Base-by-base conservation (phyloP, 2,797 vertebrate species). In the Semotilus atromaculatus region DNA sequence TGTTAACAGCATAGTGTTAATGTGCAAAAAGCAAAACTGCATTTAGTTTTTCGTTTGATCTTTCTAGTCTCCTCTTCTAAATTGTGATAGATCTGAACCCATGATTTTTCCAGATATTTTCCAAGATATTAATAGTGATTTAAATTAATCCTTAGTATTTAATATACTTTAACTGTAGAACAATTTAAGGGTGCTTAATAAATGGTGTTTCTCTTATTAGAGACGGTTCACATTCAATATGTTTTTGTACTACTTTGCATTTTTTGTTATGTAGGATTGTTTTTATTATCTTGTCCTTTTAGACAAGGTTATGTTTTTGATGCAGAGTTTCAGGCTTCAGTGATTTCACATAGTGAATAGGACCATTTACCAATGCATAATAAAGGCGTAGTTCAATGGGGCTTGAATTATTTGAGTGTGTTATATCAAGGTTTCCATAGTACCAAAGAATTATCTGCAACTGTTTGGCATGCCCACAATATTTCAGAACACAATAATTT, bases 321-420 rank as follows among this genome's bases (percentile, higher is more conserved):
- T 83, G 72, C 58, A 67, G 70, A 82, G 78, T 89, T 85, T 68
- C 36, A 21, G 7, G 31, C 45, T 77, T 68, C 34, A 58, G 62
- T 40, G 38, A 80, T 72, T 86, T 86, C 68, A 79, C 82, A 87
- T 71, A 23, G 68, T 76, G 82, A 86, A 86, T 80, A 76, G 82
- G 51, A 53, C 72, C 80, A 68, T 83, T 88, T 89, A 85, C 72
- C 71, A 79, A 86, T 88, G 80, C 48, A 85, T 82, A 85, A 88
- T 86, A 82, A 88, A 89, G 73, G 45, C 36, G 18, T 67, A 62
- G 75, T 48, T 83, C 84, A 84, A 72, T 81, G 67, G 82, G 80
- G 83, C 72, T 81, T 86, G 73, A 72, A 87, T 83, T 85, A 86
- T 86, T 86, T 53, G 75, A 76, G 55, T 85, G 84, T 62, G 82